These are phyloP conservation scores for Cheumatopsyche charites DNA, from an alignment of 1,140 invertebrate genomes.

Conservation along the genomic window DNA sequence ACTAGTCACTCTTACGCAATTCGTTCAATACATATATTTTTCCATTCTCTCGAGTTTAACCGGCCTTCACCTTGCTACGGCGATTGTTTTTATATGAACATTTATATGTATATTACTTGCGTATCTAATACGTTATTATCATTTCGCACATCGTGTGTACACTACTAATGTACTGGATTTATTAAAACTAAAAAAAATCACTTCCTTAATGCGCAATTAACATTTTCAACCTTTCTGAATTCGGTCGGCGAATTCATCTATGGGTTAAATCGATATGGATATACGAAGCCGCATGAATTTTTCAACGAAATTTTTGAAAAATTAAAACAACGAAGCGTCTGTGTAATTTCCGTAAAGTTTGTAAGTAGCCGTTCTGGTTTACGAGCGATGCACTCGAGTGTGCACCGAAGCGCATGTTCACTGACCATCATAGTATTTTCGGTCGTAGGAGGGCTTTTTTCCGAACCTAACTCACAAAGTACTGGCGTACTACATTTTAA, in stretches of 20 bases:
- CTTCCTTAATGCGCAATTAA: too few species aligned
- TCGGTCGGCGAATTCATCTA: too few species aligned
- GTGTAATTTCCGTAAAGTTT: too few species aligned
- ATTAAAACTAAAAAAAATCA: too few species aligned
- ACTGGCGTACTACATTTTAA: slow-evolving; percentile 13
- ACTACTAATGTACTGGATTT: neutral
- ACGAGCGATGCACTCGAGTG: slow-evolving; percentile 18
- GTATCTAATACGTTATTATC: slow-evolving; percentile 3
- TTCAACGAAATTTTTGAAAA: too few species aligned
- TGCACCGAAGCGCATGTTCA: slow-evolving; percentile 22
- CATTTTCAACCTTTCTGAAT: too few species aligned
- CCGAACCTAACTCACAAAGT: too few species aligned
- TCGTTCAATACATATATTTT: slow-evolving; percentile 4
- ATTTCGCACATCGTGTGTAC: neutral
- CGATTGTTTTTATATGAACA: slow-evolving; percentile 31
- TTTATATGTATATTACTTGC: slow-evolving; percentile 8
- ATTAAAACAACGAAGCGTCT: neutral
- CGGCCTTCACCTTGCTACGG: slow-evolving; percentile 31
- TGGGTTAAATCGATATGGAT: too few species aligned
- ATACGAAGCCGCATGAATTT: too few species aligned
- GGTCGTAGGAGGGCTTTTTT: slow-evolving; percentile 11
- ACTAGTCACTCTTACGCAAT: slow-evolving; percentile 23
- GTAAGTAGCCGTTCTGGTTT: neutral
- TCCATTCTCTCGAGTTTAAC: slow-evolving; percentile 30
- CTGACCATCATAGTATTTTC: slow-evolving; percentile 28